Conservation (phyloP, 2,888 invertebrate genomes). For the Nomada ferruginata region DNA sequence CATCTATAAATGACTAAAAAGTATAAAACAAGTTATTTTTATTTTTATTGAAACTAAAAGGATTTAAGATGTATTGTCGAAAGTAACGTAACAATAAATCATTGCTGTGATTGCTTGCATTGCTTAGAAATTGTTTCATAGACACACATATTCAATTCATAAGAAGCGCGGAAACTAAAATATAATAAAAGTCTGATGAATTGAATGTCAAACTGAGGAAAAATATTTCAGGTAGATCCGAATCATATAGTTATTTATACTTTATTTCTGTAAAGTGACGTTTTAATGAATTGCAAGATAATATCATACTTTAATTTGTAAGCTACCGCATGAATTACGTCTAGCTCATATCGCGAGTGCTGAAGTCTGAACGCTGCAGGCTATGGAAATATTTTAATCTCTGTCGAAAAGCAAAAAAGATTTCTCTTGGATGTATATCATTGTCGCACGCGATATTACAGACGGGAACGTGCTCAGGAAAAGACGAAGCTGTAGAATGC, state of each 20-base stretch:
- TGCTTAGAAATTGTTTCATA: not conserved
- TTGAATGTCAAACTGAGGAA: slow-evolving; percentile 4
- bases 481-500: slow-evolving; percentile 7
- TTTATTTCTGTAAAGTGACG: not conserved
- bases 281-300: not conserved
- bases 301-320: not conserved
- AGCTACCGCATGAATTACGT: not conserved
- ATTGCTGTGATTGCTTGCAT: no score
- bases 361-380: not conserved
- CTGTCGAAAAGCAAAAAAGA: not conserved
- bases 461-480: slow-evolving; percentile 8
- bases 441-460: slow-evolving; percentile 21
- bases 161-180: not conserved
- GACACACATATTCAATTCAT: not conserved
- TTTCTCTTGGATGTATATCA: slow-evolving; percentile 2
- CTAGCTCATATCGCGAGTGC: not conserved
- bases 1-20: no score
- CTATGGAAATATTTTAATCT: not conserved
- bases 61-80: not conserved
- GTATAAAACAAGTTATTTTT: no score
- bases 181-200: no score
- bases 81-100: not conserved
- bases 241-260: not conserved
- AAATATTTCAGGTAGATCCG: not conserved
- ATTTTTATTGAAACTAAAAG: no score